Conservation (phyloP, 53 echinoderm and acorn worm genomes). For the Stichopus horrens region DNA sequence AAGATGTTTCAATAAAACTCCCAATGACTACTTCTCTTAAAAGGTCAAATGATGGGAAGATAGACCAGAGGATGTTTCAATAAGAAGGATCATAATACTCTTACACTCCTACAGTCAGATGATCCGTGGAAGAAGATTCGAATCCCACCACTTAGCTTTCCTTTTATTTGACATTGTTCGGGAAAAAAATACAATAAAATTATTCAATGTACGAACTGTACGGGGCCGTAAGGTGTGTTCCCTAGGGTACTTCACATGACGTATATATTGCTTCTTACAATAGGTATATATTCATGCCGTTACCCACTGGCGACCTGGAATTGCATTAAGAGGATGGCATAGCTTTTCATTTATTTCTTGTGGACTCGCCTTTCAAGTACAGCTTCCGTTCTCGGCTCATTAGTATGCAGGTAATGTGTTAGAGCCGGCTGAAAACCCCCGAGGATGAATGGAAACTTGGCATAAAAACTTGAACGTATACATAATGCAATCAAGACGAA, state of each 20-base stretch:
- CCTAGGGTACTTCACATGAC: background rate
- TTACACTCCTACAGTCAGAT: background rate
- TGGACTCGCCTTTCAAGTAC: slow-evolving; percentile 14
- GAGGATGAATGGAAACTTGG: slow-evolving; percentile 30
- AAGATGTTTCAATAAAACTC: too few species aligned
- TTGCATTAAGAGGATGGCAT: slow-evolving; percentile 3
- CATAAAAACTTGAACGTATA: slow-evolving; percentile 28
- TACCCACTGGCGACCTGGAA: slow-evolving; percentile 36
- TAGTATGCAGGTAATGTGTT: slow-evolving; percentile 40
- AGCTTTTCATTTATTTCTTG: slow-evolving; percentile 18
- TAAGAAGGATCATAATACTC: background rate
- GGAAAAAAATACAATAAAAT: slow-evolving; percentile 7
- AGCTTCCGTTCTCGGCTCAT: slow-evolving; percentile 36
- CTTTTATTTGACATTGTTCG: background rate
- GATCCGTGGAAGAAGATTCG: slow-evolving; percentile 24
- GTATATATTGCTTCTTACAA: slow-evolving; percentile 26
- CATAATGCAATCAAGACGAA: slow-evolving; percentile 27
- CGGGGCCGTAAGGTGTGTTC: slow-evolving; percentile 9
- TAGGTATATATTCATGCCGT: slow-evolving; percentile 26
- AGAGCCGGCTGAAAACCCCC: slow-evolving; percentile 30
- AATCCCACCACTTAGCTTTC: slow-evolving; percentile 7
- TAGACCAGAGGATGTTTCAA: too few species aligned
- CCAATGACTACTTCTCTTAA: too few species aligned
- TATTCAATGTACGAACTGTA: slow-evolving; percentile 27
- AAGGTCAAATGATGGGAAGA: too few species aligned